These are phyloP conservation scores for Typhlichthys subterraneus DNA, from an alignment of 2,797 vertebrate genomes.

Conservation along the genomic window DNA sequence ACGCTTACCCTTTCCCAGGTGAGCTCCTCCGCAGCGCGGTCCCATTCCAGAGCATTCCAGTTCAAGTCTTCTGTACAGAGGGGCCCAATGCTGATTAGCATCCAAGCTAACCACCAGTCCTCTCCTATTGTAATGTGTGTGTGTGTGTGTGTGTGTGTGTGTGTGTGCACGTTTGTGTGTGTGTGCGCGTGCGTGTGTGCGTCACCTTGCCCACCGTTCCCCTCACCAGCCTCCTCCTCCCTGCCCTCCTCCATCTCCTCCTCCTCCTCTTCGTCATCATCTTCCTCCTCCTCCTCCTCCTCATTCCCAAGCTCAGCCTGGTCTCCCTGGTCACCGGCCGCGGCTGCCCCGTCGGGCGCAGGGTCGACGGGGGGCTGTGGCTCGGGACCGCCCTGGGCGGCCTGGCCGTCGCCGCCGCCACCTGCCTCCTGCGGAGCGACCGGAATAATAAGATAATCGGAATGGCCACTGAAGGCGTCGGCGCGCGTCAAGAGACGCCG, in stretches of 20 bases:
- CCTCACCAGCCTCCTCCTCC: slow-evolving; percentile 86
- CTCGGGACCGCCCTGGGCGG: slow-evolving; percentile 62
- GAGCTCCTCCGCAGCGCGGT: slow-evolving; percentile 94
- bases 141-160: not conserved
- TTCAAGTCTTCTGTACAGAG: slow-evolving; percentile 89
- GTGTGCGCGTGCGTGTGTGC: not conserved
- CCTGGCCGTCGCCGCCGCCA: slow-evolving; percentile 85
- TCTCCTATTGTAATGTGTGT: not conserved
- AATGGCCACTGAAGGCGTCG: too few species aligned
- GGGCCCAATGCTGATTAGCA: not conserved
- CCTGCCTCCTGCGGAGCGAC: slow-evolving; percentile 74
- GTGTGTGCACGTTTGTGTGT: slow-evolving; percentile 1
- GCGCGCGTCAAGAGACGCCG: too few species aligned
- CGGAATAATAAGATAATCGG: not conserved
- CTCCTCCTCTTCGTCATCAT: slow-evolving; percentile 82
- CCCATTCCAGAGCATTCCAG: slow-evolving; percentile 98
- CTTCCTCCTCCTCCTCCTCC: slow-evolving; percentile 87
- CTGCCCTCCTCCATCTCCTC: slow-evolving; percentile 86
- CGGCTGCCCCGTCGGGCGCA: slow-evolving; percentile 26
- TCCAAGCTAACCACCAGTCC: not conserved
- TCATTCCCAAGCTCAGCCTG: slow-evolving; percentile 86
- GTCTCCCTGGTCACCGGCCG: slow-evolving; percentile 67
- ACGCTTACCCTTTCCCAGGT: slow-evolving; percentile 93
- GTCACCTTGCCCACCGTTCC: slow-evolving; percentile 83
- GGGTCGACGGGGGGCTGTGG: slow-evolving; percentile 35